These are phyloP conservation scores for Danaus chrysippus DNA, from an alignment of 2,888 invertebrate genomes.

Conservation along the genomic window DNA sequence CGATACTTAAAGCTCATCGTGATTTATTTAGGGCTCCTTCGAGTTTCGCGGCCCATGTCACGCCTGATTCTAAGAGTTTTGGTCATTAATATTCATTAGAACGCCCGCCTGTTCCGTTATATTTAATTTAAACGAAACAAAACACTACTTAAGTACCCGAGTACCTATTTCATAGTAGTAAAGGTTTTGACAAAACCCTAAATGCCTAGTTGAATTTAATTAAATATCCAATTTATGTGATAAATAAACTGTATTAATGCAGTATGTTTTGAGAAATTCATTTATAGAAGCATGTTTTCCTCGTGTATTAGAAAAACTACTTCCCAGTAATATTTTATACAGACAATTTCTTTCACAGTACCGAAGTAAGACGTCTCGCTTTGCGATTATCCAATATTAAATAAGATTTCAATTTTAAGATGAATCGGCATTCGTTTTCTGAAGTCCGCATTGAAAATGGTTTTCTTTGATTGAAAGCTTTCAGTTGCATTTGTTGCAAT, in stretches of 20 bases:
- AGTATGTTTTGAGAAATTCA: neutral
- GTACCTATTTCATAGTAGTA: conserved; percentile 8
- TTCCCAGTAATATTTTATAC: conserved; percentile 24
- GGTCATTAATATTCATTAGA: conserved; percentile 71
- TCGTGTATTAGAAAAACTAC: conserved; percentile 25
- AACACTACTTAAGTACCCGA: conserved; percentile 26
- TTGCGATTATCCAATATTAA: conserved; percentile 51
- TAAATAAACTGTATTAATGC: too few species aligned
- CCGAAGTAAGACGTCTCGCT: conserved; percentile 44
- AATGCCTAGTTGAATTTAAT: neutral
- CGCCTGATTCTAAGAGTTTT: conserved; percentile 60
- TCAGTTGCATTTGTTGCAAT: conserved; percentile 34
- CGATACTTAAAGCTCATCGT: conserved; percentile 51
- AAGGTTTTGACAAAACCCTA: neutral
- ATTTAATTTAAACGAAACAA: conserved; percentile 59
- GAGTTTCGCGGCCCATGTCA: conserved; percentile 61
- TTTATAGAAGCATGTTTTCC: conserved; percentile 10
- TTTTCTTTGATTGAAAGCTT: conserved; percentile 22
- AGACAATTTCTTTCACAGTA: conserved; percentile 26
- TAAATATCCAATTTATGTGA: too few species aligned
- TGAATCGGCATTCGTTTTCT: conserved; percentile 44
- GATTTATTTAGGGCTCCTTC: conserved; percentile 59
- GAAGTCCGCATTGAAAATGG: conserved; percentile 17
- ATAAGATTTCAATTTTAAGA: conserved; percentile 61
- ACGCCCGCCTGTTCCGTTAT: conserved; percentile 57